Conservation (phyloP, 2,888 invertebrate genomes). For the Apamea sordens region DNA sequence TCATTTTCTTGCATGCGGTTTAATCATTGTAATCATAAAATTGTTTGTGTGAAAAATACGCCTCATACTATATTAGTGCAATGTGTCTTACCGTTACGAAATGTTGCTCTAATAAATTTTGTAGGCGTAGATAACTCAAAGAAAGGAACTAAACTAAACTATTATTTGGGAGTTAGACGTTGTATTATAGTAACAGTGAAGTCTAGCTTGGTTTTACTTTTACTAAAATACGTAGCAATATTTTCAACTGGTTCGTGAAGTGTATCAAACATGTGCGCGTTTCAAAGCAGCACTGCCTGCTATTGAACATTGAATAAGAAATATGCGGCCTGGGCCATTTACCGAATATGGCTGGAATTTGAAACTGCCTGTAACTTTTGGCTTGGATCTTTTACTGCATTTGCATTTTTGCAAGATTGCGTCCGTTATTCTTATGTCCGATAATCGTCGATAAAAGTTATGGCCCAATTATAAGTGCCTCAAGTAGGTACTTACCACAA, state of each 20-base stretch:
- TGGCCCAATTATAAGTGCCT: not conserved
- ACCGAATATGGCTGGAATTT: not conserved
- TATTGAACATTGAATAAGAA: not conserved
- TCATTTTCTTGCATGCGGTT: not conserved
- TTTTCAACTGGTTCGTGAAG: not conserved
- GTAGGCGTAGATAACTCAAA: conserved; percentile 13
- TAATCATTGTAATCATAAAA: not conserved
- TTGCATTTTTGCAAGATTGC: not conserved
- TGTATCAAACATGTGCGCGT: not conserved
- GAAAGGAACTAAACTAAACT: not conserved
- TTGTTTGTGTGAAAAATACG: not conserved
- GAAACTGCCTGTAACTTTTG: not conserved
- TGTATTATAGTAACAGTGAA: not conserved
- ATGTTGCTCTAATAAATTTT: conserved; percentile 19
- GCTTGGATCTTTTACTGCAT: not conserved
- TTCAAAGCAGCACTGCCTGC: not conserved
- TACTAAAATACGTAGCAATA: not conserved
- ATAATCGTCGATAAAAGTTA: too few relatives aligned
- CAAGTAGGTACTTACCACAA: not conserved
- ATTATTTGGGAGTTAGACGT: not conserved
- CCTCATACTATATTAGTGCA: not conserved
- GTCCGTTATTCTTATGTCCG: not conserved
- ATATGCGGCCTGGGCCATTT: not conserved
- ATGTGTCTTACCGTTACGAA: not conserved
- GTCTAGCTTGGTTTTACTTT: not conserved